Conservation (phyloP, 2,888 invertebrate species). For the Torymus auratus region DNA sequence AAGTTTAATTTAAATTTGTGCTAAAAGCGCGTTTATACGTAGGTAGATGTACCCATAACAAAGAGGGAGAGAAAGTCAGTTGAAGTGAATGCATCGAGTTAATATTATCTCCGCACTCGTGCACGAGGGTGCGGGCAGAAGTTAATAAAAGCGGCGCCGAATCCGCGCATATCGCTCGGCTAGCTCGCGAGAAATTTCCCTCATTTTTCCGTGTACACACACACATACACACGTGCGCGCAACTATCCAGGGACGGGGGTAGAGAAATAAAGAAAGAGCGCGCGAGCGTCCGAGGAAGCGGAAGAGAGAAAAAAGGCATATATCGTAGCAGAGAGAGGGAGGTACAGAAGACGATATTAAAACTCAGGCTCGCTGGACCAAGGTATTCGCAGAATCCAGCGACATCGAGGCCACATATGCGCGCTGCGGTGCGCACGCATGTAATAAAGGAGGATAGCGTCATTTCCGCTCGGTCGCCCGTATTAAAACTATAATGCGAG, state of each 20-base stretch:
- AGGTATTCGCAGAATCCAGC: slow-evolving; percentile 47
- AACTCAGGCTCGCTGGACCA: slow-evolving; percentile 12
- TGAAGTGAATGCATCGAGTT: no score
- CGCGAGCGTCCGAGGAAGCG: background rate
- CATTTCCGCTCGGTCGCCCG: slow-evolving; percentile 38
- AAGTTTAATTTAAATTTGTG: no score
- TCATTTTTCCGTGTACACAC: slow-evolving; percentile 35
- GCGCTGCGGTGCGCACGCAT: slow-evolving; percentile 5
- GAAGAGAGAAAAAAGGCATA: background rate
- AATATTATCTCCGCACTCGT: no score
- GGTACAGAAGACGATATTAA: slow-evolving; percentile 41
- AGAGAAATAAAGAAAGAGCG: slow-evolving; percentile 33
- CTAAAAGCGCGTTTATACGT: no score
- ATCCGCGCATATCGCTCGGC: slow-evolving; percentile 7
- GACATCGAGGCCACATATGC: slow-evolving; percentile 17
- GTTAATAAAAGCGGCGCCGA: slow-evolving; percentile 26
- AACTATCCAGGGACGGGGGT: no score
- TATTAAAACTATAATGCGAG: slow-evolving; percentile 48
- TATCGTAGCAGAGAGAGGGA: background rate
- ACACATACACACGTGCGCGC: background rate
- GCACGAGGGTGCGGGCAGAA: background rate
- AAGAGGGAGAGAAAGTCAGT: no score
- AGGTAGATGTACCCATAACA: no score
- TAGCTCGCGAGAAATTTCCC: slow-evolving; percentile 26
- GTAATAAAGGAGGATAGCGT: slow-evolving; percentile 46